Evolutionary conservation across 1,140 invertebrate genomes (phyloP), one percentile per base, ranked within the genome.

Genomic region (Trissolcus basalis): DNA sequence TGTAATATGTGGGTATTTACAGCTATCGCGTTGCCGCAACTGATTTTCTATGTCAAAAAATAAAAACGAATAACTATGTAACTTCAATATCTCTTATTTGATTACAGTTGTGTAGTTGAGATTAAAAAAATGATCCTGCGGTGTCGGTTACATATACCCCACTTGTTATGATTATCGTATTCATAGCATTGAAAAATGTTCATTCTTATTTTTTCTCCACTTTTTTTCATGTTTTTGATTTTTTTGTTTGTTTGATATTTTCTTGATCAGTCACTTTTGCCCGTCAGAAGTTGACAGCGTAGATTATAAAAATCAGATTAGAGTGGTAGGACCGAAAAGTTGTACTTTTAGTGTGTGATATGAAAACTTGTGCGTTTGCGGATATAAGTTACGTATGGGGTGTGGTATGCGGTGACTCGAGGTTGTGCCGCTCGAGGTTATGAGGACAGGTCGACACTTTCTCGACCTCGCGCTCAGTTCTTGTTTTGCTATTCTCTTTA

Each of bases 401-500:
- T 13, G 59, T 65, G 55, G 60, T 51, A 60, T 51, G 68, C 45
- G 72, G 81, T 81, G 79, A 75, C 74, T 79, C 80, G 77, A 81
- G 76, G 56, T 51, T 67, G n/a, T n/a, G n/a, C 13, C 47, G 49
- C 19, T 11, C 48, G 74, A 72, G 14, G 53, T 70, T 64, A 55
- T 15, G 59, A 67, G 60, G 68, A 81, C 72, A 53, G 80, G 77
- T 83, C 78, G 74, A 65, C 73, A 82, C 81, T 85, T 85, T 85
- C 82, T 76, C 83, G 81, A 83, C 77, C 80, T 85, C 81, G 80
- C 19, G 19, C 19, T 27, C 75, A 78, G 58, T 53, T 45, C 55
- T 53, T 47, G 79, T 79, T 78, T 65, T 68, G 55, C 48, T 77
- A 68, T 77, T 59, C 55, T 72, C 56, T 74, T 64, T 75, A 64